Evolutionary conservation across 2,797 vertebrate genomes (phyloP).

Genomic region (Sebastes glaucus): DNA sequence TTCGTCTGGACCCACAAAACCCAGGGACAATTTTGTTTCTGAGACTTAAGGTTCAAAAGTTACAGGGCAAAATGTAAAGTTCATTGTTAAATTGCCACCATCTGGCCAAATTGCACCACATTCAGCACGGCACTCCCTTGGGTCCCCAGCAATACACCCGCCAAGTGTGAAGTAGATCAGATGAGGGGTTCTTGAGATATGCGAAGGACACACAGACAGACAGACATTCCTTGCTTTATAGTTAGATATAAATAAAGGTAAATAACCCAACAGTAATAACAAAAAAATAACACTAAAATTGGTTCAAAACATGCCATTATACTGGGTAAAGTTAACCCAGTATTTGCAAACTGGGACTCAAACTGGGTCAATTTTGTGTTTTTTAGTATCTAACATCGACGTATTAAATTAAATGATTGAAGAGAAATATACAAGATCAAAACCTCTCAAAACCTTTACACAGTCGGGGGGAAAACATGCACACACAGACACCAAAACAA

Average conservation of each 20-base stretch:
- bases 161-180: background rate
- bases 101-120: too few species aligned
- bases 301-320: background rate
- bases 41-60: too few species aligned
- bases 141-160: rapidly evolving
- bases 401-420: background rate
- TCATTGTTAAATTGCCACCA: too few species aligned
- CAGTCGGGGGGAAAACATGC: background rate
- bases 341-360: background rate
- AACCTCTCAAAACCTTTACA: background rate
- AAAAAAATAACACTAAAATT: background rate
- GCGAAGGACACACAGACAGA: background rate
- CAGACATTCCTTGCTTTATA: background rate
- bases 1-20: too few species aligned
- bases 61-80: too few species aligned
- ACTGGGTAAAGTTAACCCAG: background rate
- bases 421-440: background rate
- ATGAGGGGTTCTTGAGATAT: background rate
- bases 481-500: conserved; percentile 10
- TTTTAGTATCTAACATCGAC: background rate
- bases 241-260: background rate
- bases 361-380: conserved; percentile 4
- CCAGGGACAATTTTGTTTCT: too few species aligned
- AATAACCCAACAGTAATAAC: background rate
- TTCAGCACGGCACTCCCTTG: too few species aligned